Conservation (phyloP, 2,113 vertebrate species). For the Sceloporus undulatus region DNA sequence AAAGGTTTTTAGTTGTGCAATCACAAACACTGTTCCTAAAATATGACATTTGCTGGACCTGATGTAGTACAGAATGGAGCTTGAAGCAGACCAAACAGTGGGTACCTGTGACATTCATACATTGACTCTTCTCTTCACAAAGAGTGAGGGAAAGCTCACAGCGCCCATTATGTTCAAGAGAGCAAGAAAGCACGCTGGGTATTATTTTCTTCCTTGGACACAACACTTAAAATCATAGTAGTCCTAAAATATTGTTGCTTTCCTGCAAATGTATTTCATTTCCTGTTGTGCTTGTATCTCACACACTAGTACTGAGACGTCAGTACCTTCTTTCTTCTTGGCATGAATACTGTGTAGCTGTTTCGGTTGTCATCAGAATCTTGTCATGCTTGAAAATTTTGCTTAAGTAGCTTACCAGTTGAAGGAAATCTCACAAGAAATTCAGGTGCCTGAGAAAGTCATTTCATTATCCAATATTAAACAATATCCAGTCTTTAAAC, state of each 20-base stretch:
- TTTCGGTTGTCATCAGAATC: neutral
- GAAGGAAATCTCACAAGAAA: neutral
- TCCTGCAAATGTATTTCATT: neutral
- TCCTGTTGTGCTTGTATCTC: neutral
- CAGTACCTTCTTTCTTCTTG: neutral
- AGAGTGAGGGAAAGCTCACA: neutral
- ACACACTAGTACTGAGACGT: neutral
- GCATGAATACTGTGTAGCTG: neutral
- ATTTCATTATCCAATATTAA: neutral
- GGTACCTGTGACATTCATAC: neutral
- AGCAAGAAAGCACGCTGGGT: neutral
- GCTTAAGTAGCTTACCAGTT: neutral
- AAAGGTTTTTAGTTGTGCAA: constrained; percentile 26
- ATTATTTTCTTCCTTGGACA: neutral
- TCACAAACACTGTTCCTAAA: constrained; percentile 32
- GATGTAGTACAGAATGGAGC: constrained; percentile 18
- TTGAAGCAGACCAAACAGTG: constrained; percentile 11
- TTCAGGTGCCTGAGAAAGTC: neutral
- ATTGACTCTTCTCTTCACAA: neutral
- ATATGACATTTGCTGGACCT: constrained; percentile 9
- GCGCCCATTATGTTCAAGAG: neutral
- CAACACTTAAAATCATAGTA: neutral
- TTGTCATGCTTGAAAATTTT: constrained; percentile 14
- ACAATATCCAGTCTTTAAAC: neutral
- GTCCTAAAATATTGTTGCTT: neutral